A percentile compares a stretch with the other conserved stretches of the same genome.
Evolutionary conservation across 1,140 invertebrate genomes (phyloP).

Genomic region (Lordiphosa stackelbergi): DNA sequence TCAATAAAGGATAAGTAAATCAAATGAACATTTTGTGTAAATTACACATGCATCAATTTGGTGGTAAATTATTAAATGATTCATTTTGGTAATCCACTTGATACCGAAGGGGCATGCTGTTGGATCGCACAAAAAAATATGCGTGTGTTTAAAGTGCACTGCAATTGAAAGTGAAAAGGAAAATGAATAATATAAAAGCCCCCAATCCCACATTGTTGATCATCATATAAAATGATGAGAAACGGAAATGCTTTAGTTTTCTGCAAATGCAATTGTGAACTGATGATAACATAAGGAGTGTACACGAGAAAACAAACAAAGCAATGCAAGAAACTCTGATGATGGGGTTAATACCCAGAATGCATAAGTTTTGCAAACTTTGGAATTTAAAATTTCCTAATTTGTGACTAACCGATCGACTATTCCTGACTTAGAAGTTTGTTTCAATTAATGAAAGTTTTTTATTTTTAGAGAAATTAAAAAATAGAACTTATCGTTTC

Average conservation of each 20-base stretch:
- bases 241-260: constrained; percentile 61
- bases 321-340: constrained; percentile 13
- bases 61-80: constrained; percentile 28
- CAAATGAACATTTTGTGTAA: not conserved
- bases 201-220: constrained; percentile 19
- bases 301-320: constrained; percentile 17
- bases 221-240: constrained; percentile 16
- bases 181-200: constrained; percentile 22
- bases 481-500: no score
- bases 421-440: no score
- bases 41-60: not conserved
- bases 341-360: no score
- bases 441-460: no score
- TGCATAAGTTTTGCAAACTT: no score
- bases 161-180: constrained; percentile 64
- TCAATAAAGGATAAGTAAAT: no score
- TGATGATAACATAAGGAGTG: no score
- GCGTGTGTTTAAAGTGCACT: constrained; percentile 37
- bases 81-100: constrained; percentile 9
- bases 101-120: constrained; percentile 6
- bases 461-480: no score
- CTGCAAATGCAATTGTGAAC: not conserved
- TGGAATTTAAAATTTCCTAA: no score
- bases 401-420: no score
- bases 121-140: constrained; percentile 16